These are phyloP conservation scores for Urosaurus nigricauda DNA, from an alignment of 2,797 vertebrate genomes.

Conservation along the genomic window DNA sequence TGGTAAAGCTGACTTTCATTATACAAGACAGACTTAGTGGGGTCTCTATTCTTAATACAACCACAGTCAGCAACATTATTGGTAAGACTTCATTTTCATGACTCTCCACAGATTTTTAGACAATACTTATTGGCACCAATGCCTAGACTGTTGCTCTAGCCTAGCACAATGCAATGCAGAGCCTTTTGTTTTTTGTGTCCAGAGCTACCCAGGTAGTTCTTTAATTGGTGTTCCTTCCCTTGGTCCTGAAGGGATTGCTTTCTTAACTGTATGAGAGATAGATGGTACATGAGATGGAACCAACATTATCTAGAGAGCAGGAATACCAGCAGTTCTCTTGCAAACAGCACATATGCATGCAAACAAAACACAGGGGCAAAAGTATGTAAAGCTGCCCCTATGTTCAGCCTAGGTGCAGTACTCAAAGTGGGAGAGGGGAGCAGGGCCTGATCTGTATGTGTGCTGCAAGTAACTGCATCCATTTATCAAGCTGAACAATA, in stretches of 20 bases:
- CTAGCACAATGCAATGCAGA: background rate
- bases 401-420: conserved; percentile 15
- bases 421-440: background rate
- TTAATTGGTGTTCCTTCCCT: background rate
- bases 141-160: background rate
- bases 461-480: conserved; percentile 26
- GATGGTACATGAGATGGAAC: background rate
- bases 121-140: conserved; percentile 28
- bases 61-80: fast-evolving
- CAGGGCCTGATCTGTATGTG: background rate
- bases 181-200: background rate
- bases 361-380: background rate
- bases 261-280: background rate
- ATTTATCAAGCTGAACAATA: background rate
- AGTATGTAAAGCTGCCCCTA: conserved; percentile 2
- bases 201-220: background rate
- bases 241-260: background rate
- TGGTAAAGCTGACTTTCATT: background rate
- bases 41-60: background rate
- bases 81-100: conserved; percentile 9
- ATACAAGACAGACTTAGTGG: background rate
- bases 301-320: background rate
- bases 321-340: background rate
- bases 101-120: conserved; percentile 19
- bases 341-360: background rate